Percentiles rank a stretch among this genome's conserved stretches.
These are phyloP conservation scores for Scolopax bukidnonensis DNA, from an alignment of 2,797 vertebrate genomes.

Conservation along the genomic window DNA sequence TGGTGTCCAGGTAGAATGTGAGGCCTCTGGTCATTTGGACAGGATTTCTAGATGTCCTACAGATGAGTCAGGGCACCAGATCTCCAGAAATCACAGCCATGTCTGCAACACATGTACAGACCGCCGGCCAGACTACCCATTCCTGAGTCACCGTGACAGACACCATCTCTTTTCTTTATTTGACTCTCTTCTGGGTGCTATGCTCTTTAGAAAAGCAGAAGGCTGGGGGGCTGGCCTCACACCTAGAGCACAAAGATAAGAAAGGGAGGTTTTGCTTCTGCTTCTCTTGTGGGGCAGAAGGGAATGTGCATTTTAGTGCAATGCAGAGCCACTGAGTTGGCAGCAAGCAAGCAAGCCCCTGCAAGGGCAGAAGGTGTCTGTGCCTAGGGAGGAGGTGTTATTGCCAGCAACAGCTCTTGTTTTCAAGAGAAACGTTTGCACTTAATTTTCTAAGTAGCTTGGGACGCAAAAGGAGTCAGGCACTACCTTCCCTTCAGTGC, in stretches of 20 bases:
- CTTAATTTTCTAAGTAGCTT: background rate
- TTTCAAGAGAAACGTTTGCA: background rate
- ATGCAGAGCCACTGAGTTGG: background rate
- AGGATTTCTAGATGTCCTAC: background rate
- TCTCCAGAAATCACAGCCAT: background rate
- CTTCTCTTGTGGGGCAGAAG: background rate
- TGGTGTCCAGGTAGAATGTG: background rate
- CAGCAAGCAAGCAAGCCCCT: background rate
- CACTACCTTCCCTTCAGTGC: background rate
- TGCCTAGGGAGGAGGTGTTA: rapidly evolving
- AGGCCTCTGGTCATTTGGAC: background rate
- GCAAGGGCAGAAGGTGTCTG: background rate
- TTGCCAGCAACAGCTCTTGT: background rate
- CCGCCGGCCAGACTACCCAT: background rate
- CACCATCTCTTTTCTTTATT: background rate
- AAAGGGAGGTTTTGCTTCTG: background rate
- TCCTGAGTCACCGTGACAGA: background rate
- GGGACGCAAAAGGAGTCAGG: background rate
- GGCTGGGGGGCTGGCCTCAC: background rate
- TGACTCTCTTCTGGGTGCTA: background rate
- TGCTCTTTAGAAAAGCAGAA: background rate
- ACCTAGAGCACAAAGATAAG: background rate
- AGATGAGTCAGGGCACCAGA: background rate
- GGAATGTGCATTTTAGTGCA: background rate
- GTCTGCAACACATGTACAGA: background rate